Conservation (phyloP, 2,113 vertebrate genomes). For the Pseudonaja textilis region DNA sequence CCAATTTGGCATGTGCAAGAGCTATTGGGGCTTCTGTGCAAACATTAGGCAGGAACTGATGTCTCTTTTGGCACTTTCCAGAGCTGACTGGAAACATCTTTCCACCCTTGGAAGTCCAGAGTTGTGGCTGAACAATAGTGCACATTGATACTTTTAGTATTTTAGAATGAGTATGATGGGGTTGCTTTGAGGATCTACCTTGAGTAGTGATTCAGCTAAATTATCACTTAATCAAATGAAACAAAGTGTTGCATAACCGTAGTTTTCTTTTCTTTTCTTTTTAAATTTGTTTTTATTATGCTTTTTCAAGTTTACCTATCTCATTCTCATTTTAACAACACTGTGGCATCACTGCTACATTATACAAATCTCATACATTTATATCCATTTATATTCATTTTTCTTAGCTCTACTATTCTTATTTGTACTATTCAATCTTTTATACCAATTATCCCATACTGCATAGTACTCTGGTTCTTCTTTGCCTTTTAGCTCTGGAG, state of each 20-base stretch:
- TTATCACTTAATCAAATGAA: not conserved
- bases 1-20: not conserved
- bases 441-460: no score
- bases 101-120: not conserved
- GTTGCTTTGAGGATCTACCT: not conserved
- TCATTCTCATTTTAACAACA: no score
- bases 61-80: not conserved
- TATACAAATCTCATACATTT: no score
- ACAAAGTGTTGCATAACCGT: not conserved
- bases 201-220: not conserved
- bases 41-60: not conserved
- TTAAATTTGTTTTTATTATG: no score
- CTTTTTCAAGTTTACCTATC: no score
- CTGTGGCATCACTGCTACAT: no score
- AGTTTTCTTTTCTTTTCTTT: not conserved
- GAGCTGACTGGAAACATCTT: not conserved
- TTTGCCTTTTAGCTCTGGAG: no score
- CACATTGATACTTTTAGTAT: not conserved
- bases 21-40: not conserved
- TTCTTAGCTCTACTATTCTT: no score
- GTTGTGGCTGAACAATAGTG: not conserved
- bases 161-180: not conserved
- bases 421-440: no score
- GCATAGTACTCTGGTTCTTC: no score
- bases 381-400: no score